Percentiles rank a stretch among this genome's conserved stretches.
These are phyloP conservation scores for Colletes latitarsis DNA, from an alignment of 1,140 invertebrate genomes.

Conservation along the genomic window DNA sequence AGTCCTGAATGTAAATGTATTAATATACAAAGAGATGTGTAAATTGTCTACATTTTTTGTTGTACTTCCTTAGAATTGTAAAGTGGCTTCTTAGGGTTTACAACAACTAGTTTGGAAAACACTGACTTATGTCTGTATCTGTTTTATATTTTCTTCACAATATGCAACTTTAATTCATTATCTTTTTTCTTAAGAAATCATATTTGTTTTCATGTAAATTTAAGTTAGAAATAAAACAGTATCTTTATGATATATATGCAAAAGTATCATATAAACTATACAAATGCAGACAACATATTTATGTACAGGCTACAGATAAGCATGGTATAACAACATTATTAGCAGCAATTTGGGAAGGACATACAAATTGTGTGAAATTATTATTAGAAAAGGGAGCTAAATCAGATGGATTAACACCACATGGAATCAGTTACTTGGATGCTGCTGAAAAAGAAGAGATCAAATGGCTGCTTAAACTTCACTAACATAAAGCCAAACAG, in stretches of 20 bases:
- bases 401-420: conserved; percentile 91
- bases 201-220: no score
- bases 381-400: conserved; percentile 93
- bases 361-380: conserved; percentile 94
- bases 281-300: conserved; percentile 25
- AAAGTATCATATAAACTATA: neutral
- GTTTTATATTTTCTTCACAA: no score
- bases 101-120: no score
- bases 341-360: conserved; percentile 97
- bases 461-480: conserved; percentile 85
- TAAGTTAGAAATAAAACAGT: no score
- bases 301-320: conserved; percentile 90
- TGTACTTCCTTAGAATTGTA: no score
- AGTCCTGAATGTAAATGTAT: no score
- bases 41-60: no score
- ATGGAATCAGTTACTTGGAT: conserved; percentile 92
- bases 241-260: neutral
- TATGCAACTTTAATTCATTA: no score
- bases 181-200: no score
- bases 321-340: conserved; percentile 95
- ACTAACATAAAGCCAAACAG: conserved; percentile 76
- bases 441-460: conserved; percentile 96
- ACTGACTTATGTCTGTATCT: no score
- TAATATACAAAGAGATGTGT: no score
- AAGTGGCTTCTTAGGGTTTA: no score